A percentile compares a stretch with the other conserved stretches of the same genome.
These are phyloP conservation scores for Scomber scombrus DNA, from an alignment of 2,113 vertebrate species.

Conservation along the genomic window DNA sequence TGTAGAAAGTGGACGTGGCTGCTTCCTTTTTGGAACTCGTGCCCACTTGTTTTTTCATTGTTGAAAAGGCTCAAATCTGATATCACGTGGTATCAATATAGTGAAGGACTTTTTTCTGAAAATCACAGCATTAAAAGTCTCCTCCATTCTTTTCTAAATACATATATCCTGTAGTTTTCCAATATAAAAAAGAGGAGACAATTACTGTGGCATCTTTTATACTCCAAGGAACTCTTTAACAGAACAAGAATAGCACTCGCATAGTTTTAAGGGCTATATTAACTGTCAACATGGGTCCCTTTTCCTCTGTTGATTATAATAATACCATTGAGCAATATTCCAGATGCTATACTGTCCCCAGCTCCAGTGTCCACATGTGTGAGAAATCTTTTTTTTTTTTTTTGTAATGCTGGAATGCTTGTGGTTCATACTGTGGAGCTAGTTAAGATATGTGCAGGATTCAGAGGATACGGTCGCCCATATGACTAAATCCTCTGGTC, in stretches of 20 bases:
- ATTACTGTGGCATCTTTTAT: not conserved
- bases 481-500: too few species aligned
- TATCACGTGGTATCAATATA: not conserved
- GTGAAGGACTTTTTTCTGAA: not conserved
- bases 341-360: not conserved
- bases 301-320: not conserved
- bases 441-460: not conserved
- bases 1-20: conserved; percentile 49
- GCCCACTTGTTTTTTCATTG: not conserved
- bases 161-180: not conserved
- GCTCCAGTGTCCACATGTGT: not conserved
- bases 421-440: not conserved
- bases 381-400: not conserved
- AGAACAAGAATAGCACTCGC: conserved; percentile 6
- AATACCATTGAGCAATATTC: not conserved
- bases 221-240: not conserved
- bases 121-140: not conserved
- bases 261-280: not conserved
- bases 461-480: too few species aligned
- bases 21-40: conserved; percentile 18
- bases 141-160: not conserved
- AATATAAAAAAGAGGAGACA: not conserved
- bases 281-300: not conserved
- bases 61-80: not conserved
- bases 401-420: not conserved